Evolutionary conservation across 2,797 vertebrate genomes (phyloP).

Genomic region (Phalanger gymnotis): DNA sequence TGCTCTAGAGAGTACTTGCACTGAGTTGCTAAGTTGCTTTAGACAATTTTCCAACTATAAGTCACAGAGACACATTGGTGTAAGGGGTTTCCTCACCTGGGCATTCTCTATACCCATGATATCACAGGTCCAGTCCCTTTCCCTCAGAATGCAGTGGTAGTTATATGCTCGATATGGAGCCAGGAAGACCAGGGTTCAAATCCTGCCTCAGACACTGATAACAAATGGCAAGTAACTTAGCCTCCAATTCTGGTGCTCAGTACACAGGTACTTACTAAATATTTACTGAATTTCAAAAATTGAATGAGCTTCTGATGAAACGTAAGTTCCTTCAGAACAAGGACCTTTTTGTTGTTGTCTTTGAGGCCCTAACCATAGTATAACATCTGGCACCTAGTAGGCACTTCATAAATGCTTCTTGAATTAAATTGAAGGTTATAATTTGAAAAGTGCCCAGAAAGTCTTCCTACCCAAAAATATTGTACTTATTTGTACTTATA

Average conservation of each 20-base stretch:
- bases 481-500: too few species aligned
- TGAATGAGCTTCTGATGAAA: background rate
- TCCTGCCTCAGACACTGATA: background rate
- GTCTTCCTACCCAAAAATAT: background rate
- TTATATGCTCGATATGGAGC: background rate
- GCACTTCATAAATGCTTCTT: background rate
- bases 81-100: background rate
- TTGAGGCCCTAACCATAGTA: too few species aligned
- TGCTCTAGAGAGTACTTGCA: background rate
- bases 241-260: background rate
- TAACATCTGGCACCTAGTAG: background rate
- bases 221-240: background rate
- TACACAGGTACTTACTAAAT: background rate
- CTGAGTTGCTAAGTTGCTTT: background rate
- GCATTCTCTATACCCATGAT: background rate
- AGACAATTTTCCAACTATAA: background rate
- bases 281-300: background rate
- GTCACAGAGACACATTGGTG: background rate
- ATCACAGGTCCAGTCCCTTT: background rate
- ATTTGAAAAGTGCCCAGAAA: background rate
- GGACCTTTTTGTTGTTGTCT: background rate
- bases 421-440: background rate
- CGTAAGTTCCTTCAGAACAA: background rate
- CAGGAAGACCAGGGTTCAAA: background rate
- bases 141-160: background rate